Conservation (phyloP, 2,797 vertebrate species). For the Gadopsis bispinosus region DNA sequence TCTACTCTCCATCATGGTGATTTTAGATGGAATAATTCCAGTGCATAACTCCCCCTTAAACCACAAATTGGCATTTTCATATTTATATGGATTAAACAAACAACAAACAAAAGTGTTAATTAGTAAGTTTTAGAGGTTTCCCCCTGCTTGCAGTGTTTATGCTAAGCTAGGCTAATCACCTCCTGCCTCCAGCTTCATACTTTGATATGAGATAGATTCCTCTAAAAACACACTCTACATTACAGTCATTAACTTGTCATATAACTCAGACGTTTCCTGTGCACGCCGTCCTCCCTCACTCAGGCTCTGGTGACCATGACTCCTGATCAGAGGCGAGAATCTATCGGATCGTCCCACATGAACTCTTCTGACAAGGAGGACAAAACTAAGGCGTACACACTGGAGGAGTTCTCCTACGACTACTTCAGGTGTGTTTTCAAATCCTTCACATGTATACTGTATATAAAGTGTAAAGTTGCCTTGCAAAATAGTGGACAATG, state of each 20-base stretch:
- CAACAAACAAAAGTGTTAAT: too few relatives aligned
- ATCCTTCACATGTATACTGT: neutral
- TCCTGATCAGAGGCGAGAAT: conserved; percentile 93
- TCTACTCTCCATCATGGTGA: too few relatives aligned
- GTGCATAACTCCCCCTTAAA: too few relatives aligned
- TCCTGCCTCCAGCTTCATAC: neutral
- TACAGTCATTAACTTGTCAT: too few relatives aligned
- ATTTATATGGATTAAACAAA: too few relatives aligned
- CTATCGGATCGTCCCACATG: conserved; percentile 86
- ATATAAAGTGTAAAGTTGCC: neutral
- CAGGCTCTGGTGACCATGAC: conserved; percentile 96
- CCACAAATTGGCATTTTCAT: too few relatives aligned
- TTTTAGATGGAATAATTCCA: too few relatives aligned
- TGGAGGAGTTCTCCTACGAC: conserved; percentile 97
- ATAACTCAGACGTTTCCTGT: neutral
- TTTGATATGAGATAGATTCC: neutral
- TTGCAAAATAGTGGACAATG: neutral
- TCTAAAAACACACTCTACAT: too few relatives aligned
- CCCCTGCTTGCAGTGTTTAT: neutral
- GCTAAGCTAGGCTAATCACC: conserved; percentile 1
- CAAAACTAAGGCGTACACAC: conserved; percentile 90
- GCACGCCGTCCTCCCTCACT: neutral
- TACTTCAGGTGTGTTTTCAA: conserved; percentile 89
- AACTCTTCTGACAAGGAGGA: conserved; percentile 84
- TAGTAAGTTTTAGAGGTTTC: neutral